Percentiles rank a stretch among this genome's conserved stretches.
These are phyloP conservation scores for Flabesymbios commensalis DNA, from an alignment of 2,888 invertebrate species.

Conservation along the genomic window DNA sequence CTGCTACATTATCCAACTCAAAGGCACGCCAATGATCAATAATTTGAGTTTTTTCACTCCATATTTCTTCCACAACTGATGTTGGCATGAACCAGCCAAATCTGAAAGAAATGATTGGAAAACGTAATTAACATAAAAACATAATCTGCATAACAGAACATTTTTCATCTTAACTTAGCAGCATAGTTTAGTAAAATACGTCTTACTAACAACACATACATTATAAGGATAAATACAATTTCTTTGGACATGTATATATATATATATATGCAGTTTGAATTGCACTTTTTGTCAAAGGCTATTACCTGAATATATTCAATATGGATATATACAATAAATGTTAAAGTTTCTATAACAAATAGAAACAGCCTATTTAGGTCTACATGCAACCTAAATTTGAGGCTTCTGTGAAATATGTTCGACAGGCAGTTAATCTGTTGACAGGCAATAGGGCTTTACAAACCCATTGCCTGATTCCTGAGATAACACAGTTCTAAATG, in stretches of 20 bases:
- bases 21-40: constrained; percentile 69
- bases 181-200: background rate
- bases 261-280: background rate
- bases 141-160: background rate
- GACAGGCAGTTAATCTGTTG: too few species aligned
- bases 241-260: background rate
- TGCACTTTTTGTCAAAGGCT: too few species aligned
- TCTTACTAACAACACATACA: background rate
- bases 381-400: too few species aligned
- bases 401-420: too few species aligned
- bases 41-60: constrained; percentile 43
- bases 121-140: too few species aligned
- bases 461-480: too few species aligned
- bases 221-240: background rate
- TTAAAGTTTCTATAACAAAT: too few species aligned
- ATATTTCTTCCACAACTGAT: constrained; percentile 46
- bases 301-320: too few species aligned
- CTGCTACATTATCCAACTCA: constrained; percentile 61
- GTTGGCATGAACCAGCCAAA: constrained; percentile 61
- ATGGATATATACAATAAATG: too few species aligned
- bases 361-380: too few species aligned
- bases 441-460: too few species aligned
- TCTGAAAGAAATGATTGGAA: constrained; percentile 39
- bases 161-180: background rate
- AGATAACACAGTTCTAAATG: too few species aligned